Evolutionary conservation across 64 coral and sea anemone species (phyloP), one percentile per base, ranked within the genome.

Genomic region (Stichodactyla helianthus): DNA sequence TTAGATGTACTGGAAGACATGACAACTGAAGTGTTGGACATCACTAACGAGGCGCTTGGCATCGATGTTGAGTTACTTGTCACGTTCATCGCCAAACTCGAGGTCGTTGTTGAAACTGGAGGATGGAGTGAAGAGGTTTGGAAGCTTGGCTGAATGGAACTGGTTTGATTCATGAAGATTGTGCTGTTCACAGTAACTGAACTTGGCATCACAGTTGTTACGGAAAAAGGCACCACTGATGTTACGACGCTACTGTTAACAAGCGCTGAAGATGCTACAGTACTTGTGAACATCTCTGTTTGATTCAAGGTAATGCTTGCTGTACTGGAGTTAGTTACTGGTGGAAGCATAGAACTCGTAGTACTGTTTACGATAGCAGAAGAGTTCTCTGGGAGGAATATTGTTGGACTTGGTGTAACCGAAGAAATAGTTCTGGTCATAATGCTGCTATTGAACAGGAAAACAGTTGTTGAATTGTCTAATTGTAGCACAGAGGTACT

Each of bases 141-240:
- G 83, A 84, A 84, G 55, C 83, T 84, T 58, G 83, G 83, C 23
- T 58, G 20, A 27, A 84, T 84, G 55, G 54, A 27, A 54, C 54
- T 84, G 2, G 83, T 84, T 2, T 50, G 52, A 27, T 84, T 84
- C 6, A 84, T 27, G 8, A 31, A 35, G 4, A 14, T 9, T 17
- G 54, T 84, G 14, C 55, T 51, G 54, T 35, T 84, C 56, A 35
- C 6, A 13, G 7, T 7, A 58, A 58, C 56, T 26, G 83, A 81
- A 81, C 52, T 81, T 53, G 78, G 6, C 20, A 53, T 19, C 4
- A 54, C 51, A 19, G 78, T 4, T 19, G 78, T 54, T 53, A 44
- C 35, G 35, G 51, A 12, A 28, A 23, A 31, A 74, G 25, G 68
- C 26, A 74, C 12, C 10, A 31, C n/a, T 31, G 68, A 74, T 27